Evolutionary conservation across 2,113 vertebrate species (phyloP), one percentile per base, ranked within the genome.

Genomic region (Murina feae): DNA sequence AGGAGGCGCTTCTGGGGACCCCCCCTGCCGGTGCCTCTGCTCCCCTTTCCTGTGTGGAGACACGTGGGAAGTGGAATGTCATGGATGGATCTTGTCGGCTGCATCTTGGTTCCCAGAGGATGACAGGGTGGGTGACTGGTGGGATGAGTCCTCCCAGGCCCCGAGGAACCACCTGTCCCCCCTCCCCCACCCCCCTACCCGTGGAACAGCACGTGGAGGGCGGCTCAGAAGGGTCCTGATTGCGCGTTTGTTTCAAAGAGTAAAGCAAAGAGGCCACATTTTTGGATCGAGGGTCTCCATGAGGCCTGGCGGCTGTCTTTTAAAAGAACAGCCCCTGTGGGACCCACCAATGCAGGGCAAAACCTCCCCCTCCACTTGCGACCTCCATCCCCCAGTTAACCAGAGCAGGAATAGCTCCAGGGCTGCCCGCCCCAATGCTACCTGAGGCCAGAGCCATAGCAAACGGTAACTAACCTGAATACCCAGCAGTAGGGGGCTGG

Each of bases 61-160:
- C 28, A 0, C 0, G 2, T 1, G 32, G 30, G 6, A n/a, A 17
- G 63, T 8, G 0, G 37, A 10, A 4, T 2, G 9, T 6, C n/a
- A 4, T 3, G 0, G 37, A 11, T 55, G 53, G 21, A 23, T 60
- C 75, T 58, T 28, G 2, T 37, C 28, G 39, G 51, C 10, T 3
- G n/a, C 2, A 0, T 32, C 14, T 32, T 9, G 69, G 47, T 65
- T 12, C 18, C 30, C 1, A 4, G 12, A n/a, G 47, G 58, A 58
- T 37, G 85, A 8, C 5, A 3, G 16, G 42, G 65, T 71, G 30
- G n/a, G n/a, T n/a, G n/a, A n/a, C n/a, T n/a, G 6, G 80, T 17
- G 2, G 39, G 13, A 55, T 47, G 32, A 9, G 17, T 44, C 21
- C n/a, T 65, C 37, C 42, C 55, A 35, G 69, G 76, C 14, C 65